Base-by-base conservation (phyloP, 2,797 vertebrate species). In the Adelosebastes latens region DNA sequence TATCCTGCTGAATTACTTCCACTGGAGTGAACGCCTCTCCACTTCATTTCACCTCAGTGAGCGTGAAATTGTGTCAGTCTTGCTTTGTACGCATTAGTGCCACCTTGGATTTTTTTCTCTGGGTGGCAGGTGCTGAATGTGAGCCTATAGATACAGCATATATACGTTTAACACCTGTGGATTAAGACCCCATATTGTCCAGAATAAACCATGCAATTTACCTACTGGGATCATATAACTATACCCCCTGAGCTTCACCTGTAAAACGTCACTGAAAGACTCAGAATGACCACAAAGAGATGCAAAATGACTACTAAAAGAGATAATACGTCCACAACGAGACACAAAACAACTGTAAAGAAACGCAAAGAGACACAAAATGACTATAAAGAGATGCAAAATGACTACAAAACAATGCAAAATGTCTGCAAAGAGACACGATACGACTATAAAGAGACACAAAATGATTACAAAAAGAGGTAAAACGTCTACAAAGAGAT, bases 11-110 rank as follows among this genome's bases (percentile, higher is more conserved):
- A 69, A 14, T 76, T 25, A 22, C 39, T 56, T 65, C 72, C 59
- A 69, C 16, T 32, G 42, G 18, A 63, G 65, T n/a, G 53, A 36
- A 32, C 3, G 2, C 24, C 1, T 16, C 66, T 36, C 4, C 32
- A 4, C 70, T 29, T 72, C 25, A 25, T 46, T 81, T 55, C 78
- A 61, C 52, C 72, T 65, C 71, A 69, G 56, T 25, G 66, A 72
- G 29, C 4, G 1, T 46, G 61, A 75, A 64, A 36, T 52, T 22
- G 53, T 73, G 77, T 62, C 32, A 52, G 31, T 62, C 27, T 42
- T 63, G 16, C 31, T 65, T 63, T 67, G 64, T 53, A 59, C 8
- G 0, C 56, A n/a, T 78, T 29, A 75, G 29, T 63, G 46, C 42
- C 70, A 49, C 59, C 59, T 61, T 63, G 46, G 52, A 10, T 13